Evolutionary conservation across 2,797 vertebrate species (phyloP).

Genomic region (Gymnothorax javanicus): DNA sequence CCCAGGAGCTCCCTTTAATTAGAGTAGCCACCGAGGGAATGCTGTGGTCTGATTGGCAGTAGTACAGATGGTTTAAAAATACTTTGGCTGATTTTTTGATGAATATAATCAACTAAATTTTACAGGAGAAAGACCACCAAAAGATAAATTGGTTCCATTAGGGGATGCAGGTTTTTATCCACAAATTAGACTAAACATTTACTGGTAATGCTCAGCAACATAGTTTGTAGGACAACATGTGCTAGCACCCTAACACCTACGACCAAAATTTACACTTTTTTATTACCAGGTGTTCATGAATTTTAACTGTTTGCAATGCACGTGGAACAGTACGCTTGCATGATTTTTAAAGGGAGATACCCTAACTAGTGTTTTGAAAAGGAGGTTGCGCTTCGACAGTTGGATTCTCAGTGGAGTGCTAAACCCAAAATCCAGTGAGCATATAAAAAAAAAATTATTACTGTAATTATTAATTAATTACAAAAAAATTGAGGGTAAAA

Average conservation of each 20-base stretch:
- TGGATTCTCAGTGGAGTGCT: too few relatives aligned
- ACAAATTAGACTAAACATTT: not conserved
- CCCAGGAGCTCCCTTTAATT: not conserved
- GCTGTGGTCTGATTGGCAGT: conserved; percentile 2
- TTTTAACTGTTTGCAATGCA: not conserved
- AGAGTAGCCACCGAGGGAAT: not conserved
- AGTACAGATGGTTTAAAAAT: not conserved
- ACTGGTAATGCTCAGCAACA: not conserved
- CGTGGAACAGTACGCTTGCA: not conserved
- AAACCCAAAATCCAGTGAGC: too few relatives aligned
- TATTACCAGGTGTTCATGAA: not conserved
- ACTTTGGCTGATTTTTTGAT: not conserved
- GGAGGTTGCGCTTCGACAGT: too few relatives aligned
- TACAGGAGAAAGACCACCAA: not conserved
- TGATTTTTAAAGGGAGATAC: not conserved
- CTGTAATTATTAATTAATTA: too few relatives aligned
- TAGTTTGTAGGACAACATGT: not conserved
- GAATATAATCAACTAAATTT: not conserved
- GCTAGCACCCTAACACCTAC: not conserved
- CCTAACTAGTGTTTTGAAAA: too few relatives aligned
- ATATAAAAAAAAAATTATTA: too few relatives aligned
- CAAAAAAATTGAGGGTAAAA: too few relatives aligned
- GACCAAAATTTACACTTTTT: not conserved
- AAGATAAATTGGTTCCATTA: not conserved
- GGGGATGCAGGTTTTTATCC: not conserved